Evolutionary conservation across 35 echinoderm and acorn worm genomes (phyloP).

Genomic region (Heliocidaris erythrogramma): DNA sequence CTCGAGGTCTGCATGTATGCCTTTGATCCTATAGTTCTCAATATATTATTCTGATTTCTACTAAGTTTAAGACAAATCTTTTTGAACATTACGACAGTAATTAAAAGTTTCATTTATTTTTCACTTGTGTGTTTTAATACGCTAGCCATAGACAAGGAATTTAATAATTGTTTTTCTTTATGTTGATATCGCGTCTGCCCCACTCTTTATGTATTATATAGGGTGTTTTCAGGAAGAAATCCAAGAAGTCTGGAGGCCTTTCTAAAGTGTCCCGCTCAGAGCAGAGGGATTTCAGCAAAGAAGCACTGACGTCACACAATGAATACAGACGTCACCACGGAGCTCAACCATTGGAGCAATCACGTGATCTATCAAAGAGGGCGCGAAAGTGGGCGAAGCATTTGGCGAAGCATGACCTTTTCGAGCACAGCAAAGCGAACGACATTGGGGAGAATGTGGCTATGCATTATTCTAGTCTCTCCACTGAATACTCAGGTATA

Average conservation of each 20-base stretch:
- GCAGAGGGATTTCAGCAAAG: constrained; percentile 51
- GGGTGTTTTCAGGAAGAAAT: constrained; percentile 44
- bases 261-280: constrained; percentile 59
- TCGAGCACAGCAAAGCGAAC: constrained; percentile 78
- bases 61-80: too few relatives aligned
- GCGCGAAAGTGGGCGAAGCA: constrained; percentile 91
- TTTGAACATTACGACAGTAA: too few relatives aligned
- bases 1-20: too few relatives aligned
- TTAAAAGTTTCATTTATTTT: too few relatives aligned
- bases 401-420: constrained; percentile 83
- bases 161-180: too few relatives aligned
- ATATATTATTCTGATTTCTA: too few relatives aligned
- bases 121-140: too few relatives aligned
- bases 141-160: too few relatives aligned
- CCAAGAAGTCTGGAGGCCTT: constrained; percentile 36
- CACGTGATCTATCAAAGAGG: constrained; percentile 53
- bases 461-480: constrained; percentile 89
- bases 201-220: not conserved
- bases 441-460: constrained; percentile 97
- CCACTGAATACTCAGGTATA: constrained; percentile 89
- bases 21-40: too few relatives aligned
- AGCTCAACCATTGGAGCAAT: constrained; percentile 61
- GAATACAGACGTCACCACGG: constrained; percentile 74
- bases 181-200: not conserved
- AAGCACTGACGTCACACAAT: constrained; percentile 67